A percentile compares a stretch with the other conserved stretches of the same genome.
phyloP scores from a whole-genome alignment of 2,113 vertebrate species.

The Ictidomys tridecemlineatus region DNA sequence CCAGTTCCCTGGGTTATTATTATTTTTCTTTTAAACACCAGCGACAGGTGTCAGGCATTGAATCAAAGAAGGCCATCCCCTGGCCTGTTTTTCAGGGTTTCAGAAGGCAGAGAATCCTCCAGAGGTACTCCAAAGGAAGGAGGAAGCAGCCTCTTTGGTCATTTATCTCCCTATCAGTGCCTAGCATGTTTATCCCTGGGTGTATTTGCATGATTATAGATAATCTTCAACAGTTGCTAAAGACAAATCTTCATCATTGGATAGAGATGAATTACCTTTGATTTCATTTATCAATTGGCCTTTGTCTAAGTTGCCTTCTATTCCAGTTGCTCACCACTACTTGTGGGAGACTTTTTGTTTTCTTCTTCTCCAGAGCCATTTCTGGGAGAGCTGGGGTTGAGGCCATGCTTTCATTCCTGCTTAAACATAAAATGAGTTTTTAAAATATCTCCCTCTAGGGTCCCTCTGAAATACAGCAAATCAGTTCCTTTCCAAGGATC shows the following conservation, averaged over 20 bases:
- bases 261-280: neutral
- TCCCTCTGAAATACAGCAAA: neutral
- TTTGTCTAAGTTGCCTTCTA: neutral
- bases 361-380: neutral
- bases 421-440: neutral
- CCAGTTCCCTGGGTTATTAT: neutral
- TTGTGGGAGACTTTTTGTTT: neutral
- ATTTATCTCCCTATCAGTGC: neutral
- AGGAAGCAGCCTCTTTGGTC: neutral
- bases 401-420: neutral
- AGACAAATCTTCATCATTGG: neutral
- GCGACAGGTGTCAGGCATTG: neutral
- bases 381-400: neutral
- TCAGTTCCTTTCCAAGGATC: neutral
- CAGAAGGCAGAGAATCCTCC: neutral
- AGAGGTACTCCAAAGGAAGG: neutral
- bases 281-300: constrained; percentile 3
- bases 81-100: neutral
- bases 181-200: neutral
- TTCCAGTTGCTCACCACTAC: neutral
- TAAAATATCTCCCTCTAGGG: too few relatives aligned
- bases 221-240: neutral
- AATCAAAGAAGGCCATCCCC: neutral
- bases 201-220: neutral
- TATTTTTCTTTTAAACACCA: constrained; percentile 30